Evolutionary conservation across 1,140 invertebrate species (phyloP).

Genomic region (Drosophila erecta): DNA sequence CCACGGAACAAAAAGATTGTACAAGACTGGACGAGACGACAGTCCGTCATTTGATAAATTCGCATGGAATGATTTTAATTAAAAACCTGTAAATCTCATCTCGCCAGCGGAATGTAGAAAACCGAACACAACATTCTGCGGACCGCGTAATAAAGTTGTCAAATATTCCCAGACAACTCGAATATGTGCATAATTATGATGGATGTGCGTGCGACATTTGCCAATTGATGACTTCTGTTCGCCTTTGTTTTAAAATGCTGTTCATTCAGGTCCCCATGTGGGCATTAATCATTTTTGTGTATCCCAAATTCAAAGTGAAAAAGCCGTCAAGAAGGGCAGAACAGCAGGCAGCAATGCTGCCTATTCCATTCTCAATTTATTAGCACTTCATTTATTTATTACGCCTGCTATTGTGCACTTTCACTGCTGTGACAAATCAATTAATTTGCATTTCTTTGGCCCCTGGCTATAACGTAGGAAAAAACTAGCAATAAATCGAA

Average conservation of each 20-base stretch:
- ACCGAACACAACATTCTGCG: constrained; percentile 38
- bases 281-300: constrained; percentile 71
- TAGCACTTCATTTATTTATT: constrained; percentile 69
- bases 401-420: constrained; percentile 19
- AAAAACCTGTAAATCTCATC: constrained; percentile 76
- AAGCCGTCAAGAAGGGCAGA: constrained; percentile 8
- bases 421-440: constrained; percentile 25
- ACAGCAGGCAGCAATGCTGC: constrained; percentile 18
- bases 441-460: constrained; percentile 21
- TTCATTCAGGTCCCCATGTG: constrained; percentile 47
- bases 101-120: constrained; percentile 7
- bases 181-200: constrained; percentile 69
- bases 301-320: constrained; percentile 30
- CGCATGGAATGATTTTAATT: constrained; percentile 77
- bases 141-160: constrained; percentile 66
- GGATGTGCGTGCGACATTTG: constrained; percentile 68
- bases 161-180: constrained; percentile 31
- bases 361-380: constrained; percentile 64
- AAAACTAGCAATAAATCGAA: background rate
- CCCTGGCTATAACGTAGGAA: background rate
- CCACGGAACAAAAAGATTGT: constrained; percentile 8
- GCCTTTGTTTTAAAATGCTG: constrained; percentile 28
- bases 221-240: constrained; percentile 63
- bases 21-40: constrained; percentile 21
- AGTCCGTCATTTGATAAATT: constrained; percentile 63